Conservation (phyloP, 2,888 invertebrate species). For the Pterostichus madidus region DNA sequence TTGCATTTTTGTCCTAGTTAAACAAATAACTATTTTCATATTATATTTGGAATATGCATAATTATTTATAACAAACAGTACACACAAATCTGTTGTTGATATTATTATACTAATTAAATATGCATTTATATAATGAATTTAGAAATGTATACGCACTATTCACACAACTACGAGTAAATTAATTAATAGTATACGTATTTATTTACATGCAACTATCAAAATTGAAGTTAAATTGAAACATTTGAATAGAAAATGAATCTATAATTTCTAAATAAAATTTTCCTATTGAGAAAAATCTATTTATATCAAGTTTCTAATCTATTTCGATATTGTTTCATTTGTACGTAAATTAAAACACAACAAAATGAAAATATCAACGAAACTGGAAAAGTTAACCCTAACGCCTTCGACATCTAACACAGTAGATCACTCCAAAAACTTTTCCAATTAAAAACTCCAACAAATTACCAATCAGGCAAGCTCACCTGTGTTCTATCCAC, state of each 20-base stretch:
- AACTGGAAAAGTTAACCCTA: constrained; percentile 25
- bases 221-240: too few species aligned
- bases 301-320: neutral
- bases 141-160: neutral
- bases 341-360: constrained; percentile 16
- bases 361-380: constrained; percentile 20
- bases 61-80: constrained; percentile 1
- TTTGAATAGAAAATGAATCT: too few species aligned
- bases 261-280: too few species aligned
- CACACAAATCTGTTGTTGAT: neutral
- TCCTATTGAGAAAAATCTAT: neutral
- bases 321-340: neutral
- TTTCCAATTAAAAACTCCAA: constrained; percentile 38
- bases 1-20: too few species aligned
- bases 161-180: neutral
- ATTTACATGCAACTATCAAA: too few species aligned
- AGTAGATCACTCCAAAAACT: constrained; percentile 21
- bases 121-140: neutral
- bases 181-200: too few species aligned
- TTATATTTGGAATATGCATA: neutral
- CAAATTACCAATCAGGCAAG: constrained; percentile 30
- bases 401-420: constrained; percentile 12
- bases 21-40: neutral
- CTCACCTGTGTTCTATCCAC: constrained; percentile 25
- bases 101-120: constrained; percentile 14